Evolutionary conservation across 1,140 invertebrate species (phyloP), one percentile per base, ranked within the genome.

Genomic region (Drosophila erecta): DNA sequence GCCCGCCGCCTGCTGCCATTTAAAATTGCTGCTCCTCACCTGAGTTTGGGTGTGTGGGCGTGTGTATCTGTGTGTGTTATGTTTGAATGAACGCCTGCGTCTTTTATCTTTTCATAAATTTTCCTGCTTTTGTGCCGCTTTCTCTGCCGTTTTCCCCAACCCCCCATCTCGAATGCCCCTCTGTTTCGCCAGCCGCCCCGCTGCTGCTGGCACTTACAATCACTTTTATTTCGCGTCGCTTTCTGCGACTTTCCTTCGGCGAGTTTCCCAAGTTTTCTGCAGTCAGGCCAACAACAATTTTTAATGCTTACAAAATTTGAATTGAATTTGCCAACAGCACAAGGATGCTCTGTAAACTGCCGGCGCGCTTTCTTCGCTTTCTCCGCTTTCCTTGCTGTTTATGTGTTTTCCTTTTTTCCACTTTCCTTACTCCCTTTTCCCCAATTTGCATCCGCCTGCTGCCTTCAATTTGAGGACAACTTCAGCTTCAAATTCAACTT

Each of bases 101-200:
- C 83, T 87, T 87, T 87, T 87, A 87, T 87, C 83, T 87, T 87
- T 87, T 87, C 83, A 87, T 87, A 87, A 89, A 79, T 89, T 87
- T 84, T 89, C 69, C 70, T 57, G 84, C 75, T 78, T 81, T 86
- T 83, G 69, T 83, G 76, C 59, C 57, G 65, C 46, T 53, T 67
- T 67, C 60, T 49, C 46, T 47, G 15, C 44, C 41, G 14, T 40
- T 46, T 38, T 17, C 17, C 43, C 37, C 30, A 22, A 10, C 30
- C 33, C n/a, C 57, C 7, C 24, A 1, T 1, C 17, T 17, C 22
- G 27, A 27, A 4, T 12, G 0, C 30, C 46, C 47, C 12, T n/a
- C 24, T 38, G 20, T 33, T 49, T 22, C 30, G 3, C n/a, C 14
- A 20, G 22, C 7, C 8, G 24, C 14, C 12, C 17, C 41, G 30